These are phyloP conservation scores for Podiceps cristatus DNA, from an alignment of 2,113 vertebrate genomes.

Conservation along the genomic window DNA sequence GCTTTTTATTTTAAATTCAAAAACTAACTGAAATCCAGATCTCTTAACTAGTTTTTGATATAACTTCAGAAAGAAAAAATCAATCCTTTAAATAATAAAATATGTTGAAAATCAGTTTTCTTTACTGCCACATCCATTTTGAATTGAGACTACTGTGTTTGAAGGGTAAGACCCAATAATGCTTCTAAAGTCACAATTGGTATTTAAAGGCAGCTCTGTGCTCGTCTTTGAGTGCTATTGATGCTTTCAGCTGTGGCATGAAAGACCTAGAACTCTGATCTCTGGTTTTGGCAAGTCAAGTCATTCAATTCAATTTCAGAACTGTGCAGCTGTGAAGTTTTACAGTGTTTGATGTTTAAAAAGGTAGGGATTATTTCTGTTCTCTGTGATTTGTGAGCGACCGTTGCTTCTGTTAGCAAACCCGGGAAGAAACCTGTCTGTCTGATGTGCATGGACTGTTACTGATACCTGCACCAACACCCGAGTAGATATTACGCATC, in stretches of 20 bases:
- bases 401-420: slow-evolving; percentile 34
- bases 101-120: background rate
- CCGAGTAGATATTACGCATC: slow-evolving; percentile 8
- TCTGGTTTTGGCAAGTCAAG: slow-evolving; percentile 53
- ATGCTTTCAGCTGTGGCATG: slow-evolving; percentile 58
- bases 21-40: background rate
- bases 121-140: background rate
- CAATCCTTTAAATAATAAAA: background rate
- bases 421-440: slow-evolving; percentile 49
- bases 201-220: slow-evolving; percentile 46
- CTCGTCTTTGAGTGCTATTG: slow-evolving; percentile 34
- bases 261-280: slow-evolving; percentile 70
- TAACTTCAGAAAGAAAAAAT: background rate
- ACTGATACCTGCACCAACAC: slow-evolving; percentile 14
- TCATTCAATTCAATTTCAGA: slow-evolving; percentile 55
- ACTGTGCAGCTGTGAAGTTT: slow-evolving; percentile 37
- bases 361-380: slow-evolving; percentile 60
- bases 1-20: background rate
- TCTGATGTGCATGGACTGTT: slow-evolving; percentile 43
- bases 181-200: background rate
- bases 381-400: slow-evolving; percentile 47
- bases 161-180: background rate
- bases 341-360: slow-evolving; percentile 40
- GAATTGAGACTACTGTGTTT: slow-evolving; percentile 9
- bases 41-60: background rate